These are phyloP conservation scores for Aldabrachelys gigantea DNA, from an alignment of 2,113 vertebrate genomes.

Conservation along the genomic window DNA sequence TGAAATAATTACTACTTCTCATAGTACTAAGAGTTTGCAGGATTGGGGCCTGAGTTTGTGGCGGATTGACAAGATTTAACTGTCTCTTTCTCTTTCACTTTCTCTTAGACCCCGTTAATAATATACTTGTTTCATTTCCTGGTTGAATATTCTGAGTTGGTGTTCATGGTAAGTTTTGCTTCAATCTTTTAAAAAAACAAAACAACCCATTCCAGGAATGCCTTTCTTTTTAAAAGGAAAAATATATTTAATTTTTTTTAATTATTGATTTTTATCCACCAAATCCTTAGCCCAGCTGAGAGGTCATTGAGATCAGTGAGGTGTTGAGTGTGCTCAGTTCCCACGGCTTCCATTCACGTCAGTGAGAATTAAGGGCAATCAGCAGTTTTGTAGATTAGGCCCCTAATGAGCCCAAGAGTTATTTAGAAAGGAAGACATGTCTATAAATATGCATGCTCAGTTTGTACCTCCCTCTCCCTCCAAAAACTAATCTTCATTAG, in stretches of 20 bases:
- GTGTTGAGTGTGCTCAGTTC: not conserved
- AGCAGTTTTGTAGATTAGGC: not conserved
- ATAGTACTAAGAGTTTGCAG: not conserved
- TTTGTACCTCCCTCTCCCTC: not conserved
- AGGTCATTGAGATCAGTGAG: not conserved
- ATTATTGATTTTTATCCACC: not conserved
- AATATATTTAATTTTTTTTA: not conserved
- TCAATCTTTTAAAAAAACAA: not conserved
- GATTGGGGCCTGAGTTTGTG: not conserved
- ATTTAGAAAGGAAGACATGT: not conserved
- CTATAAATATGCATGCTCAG: not conserved
- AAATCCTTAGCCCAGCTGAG: not conserved
- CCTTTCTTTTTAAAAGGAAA: not conserved
- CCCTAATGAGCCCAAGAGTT: conserved; percentile 4
- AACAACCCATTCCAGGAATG: not conserved
- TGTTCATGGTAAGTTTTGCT: conserved; percentile 91
- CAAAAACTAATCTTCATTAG: not conserved
- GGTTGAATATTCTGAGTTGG: conserved; percentile 94
- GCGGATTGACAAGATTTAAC: conserved; percentile 9
- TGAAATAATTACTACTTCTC: not conserved
- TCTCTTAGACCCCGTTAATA: conserved; percentile 91
- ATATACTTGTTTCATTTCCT: conserved; percentile 98
- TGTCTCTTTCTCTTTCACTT: conserved; percentile 43
- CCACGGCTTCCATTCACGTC: not conserved
- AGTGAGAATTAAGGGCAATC: not conserved